phyloP scores from a whole-genome alignment of 2,113 vertebrate species.

The Plotosus lineatus region DNA sequence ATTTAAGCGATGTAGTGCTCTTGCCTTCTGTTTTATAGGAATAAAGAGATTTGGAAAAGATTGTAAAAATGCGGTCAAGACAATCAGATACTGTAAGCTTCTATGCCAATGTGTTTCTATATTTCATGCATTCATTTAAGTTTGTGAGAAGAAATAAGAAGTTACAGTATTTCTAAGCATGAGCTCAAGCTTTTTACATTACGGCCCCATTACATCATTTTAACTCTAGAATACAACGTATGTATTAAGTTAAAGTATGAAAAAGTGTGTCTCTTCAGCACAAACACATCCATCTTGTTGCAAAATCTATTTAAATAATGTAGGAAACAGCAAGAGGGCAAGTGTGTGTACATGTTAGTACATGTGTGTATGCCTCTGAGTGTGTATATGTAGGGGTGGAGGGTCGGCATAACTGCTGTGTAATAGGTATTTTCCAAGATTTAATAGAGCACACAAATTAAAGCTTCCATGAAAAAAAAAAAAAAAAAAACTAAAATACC shows the following conservation, averaged over 20 bases:
- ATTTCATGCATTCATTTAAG: not conserved
- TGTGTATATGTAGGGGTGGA: not conserved
- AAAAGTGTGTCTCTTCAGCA: too few relatives aligned
- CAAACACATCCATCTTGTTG: too few relatives aligned
- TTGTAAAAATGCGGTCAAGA: not conserved
- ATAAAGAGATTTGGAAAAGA: not conserved
- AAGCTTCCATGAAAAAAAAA: not conserved
- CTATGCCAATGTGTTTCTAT: not conserved
- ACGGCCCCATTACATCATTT: not conserved
- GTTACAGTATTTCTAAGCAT: not conserved
- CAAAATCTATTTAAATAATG: not conserved
- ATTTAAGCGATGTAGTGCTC: not conserved
- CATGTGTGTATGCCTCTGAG: not conserved
- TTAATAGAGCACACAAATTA: not conserved
- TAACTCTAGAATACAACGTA: too few relatives aligned
- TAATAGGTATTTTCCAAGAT: constrained; percentile 16
- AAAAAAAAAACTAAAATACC: constrained; percentile 2
- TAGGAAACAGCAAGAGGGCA: not conserved
- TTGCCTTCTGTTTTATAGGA: not conserved
- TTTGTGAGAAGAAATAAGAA: not conserved
- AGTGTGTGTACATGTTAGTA: not conserved
- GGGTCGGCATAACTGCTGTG: not conserved
- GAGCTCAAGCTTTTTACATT: not conserved
- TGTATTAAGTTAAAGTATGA: too few relatives aligned
- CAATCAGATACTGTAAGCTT: not conserved